Base-by-base conservation (phyloP, 2,888 invertebrate species). In the Catocala fraxini region DNA sequence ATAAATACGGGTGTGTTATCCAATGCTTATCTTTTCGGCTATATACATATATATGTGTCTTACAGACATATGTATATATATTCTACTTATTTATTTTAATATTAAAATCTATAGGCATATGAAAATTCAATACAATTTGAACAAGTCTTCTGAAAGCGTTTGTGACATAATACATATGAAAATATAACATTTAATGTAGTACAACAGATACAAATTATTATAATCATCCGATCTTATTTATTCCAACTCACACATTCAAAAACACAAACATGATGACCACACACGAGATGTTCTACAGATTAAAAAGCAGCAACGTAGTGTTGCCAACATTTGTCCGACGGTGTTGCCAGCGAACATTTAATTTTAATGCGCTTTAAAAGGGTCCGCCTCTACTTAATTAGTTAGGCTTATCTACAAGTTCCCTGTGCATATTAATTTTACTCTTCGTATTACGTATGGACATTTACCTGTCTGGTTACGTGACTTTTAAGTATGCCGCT, bases 341-440 rank as follows among this genome's bases (percentile, higher is more conserved):
- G 72, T 77, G 77, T 73, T 81, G 73, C 68, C 72, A 72, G 57
- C 71, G 62, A 63, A 74, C 82, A 80, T 86, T 82, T 83, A 83
- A 86, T 85, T 87, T 84, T 86, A 86, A 87, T 83, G 83, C 85
- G 79, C 81, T 75, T 85, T 83, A 82, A 86, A 85, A 82, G 86
- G 87, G 80, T 79, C 75, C 48, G 63, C 73, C 83, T 83, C 79
- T 79, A 85, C 83, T 85, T 87, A 88, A 86, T 88, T 87, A 87
- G 85, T 81, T 75, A 78, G 57, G 77, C 81, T 85, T 85, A 86
- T 87, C 86, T 83, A 52, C 70, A 80, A 80, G 71, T 75, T 68
- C 46, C 11, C 42, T 52, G 56, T 68, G 76, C 72, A 80, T 81
- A 75, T 70, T 76, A 81, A 82, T 80, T 72, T 66, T 33, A 56